These are phyloP conservation scores for Chrysopa pallens DNA, from an alignment of 1,140 invertebrate species.

Conservation along the genomic window DNA sequence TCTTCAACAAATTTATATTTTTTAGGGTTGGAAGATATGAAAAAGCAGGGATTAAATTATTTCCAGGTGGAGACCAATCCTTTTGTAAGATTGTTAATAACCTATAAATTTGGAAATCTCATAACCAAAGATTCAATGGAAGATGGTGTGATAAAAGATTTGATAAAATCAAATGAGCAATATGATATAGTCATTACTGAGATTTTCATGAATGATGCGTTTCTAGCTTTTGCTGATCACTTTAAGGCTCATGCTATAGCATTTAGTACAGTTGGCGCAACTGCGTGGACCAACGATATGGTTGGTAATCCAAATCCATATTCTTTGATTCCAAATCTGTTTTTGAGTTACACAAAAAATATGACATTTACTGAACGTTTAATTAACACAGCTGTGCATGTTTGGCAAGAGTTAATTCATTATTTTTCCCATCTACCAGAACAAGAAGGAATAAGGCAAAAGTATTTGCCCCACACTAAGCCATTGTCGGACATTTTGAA, in stretches of 20 bases:
- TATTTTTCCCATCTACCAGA: constrained; percentile 10
- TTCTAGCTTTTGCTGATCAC: constrained; percentile 20
- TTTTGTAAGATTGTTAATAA: too few species aligned
- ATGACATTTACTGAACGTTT: constrained; percentile 26
- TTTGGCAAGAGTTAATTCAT: constrained; percentile 1
- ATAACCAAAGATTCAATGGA: too few species aligned
- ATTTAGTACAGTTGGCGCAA: constrained; percentile 14
- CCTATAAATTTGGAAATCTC: too few species aligned
- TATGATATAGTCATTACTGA: constrained; percentile 27
- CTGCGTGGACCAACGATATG: constrained; percentile 8
- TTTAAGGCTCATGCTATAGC: constrained; percentile 22
- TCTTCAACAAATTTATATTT: too few species aligned
- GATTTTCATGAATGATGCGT: constrained; percentile 23
- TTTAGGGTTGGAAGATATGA: too few species aligned
- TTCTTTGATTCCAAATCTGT: constrained; percentile 19
- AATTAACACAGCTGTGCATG: constrained; percentile 15
- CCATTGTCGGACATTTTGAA: constrained; percentile 11
- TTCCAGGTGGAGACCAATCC: too few species aligned
- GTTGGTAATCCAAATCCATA: constrained; percentile 20
- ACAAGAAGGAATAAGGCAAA: constrained; percentile 19
- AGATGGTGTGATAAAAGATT: constrained; percentile 1
- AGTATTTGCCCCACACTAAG: constrained; percentile 17
- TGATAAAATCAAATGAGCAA: constrained; percentile 21
- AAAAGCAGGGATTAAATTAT: too few species aligned
- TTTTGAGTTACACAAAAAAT: constrained; percentile 12